phyloP scores from a whole-genome alignment of 2,797 vertebrate genomes.

The Chelonia mydas region DNA sequence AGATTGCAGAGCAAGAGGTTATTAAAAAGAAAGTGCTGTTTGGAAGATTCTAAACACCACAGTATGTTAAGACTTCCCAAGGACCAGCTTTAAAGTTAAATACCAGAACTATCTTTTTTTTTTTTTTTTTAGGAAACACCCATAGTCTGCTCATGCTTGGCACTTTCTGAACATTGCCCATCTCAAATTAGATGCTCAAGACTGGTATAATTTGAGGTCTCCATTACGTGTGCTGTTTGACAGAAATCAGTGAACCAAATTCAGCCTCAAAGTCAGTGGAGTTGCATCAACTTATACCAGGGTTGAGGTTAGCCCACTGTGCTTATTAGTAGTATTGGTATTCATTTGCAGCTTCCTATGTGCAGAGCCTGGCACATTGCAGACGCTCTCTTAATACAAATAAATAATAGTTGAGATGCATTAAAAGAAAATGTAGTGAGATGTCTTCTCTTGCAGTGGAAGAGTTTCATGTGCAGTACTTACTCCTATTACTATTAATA shows the following conservation, averaged over 20 bases:
- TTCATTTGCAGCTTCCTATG: background rate
- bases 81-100: background rate
- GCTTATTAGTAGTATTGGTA: background rate
- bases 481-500: background rate
- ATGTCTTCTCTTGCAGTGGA: accelerated
- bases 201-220: background rate
- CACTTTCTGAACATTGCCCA: background rate
- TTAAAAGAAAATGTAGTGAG: slow-evolving; percentile 1
- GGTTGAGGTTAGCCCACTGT: background rate
- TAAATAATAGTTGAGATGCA: background rate
- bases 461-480: background rate
- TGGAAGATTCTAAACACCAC: background rate
- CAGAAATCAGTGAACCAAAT: slow-evolving; percentile 3
- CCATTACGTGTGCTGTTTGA: background rate
- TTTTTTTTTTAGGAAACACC: background rate
- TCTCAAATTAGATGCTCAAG: background rate
- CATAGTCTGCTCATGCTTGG: background rate
- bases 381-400: slow-evolving; percentile 13
- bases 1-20: background rate
- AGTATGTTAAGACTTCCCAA: background rate
- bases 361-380: background rate
- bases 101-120: background rate
- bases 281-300: background rate
- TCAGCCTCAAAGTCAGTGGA: background rate
- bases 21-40: background rate